Base-by-base conservation (phyloP, 1,140 invertebrate genomes). In the Drosophila subpulchrella region DNA sequence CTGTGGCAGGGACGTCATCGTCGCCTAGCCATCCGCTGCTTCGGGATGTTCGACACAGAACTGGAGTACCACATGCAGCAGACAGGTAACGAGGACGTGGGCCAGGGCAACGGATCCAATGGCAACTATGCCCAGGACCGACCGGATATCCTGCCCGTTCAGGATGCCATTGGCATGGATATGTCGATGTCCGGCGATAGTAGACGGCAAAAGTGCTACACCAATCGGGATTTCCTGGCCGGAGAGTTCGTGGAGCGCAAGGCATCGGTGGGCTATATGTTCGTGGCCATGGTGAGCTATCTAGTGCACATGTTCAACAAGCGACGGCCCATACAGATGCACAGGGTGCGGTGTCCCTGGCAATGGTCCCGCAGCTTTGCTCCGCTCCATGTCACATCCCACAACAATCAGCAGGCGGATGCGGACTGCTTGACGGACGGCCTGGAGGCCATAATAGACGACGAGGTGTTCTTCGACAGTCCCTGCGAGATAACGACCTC, bases 1-100 rank as follows among this genome's bases (percentile, higher is more conserved):
- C 89, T 95, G 81, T 96, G 96, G 96, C 91, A 95, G 53, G 95
- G 96, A 58, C 91, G 96, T 59, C 94, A 96, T 58, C 94, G 95
- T 68, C 93, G 96, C 44, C 93, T 96, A 86, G 95, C 95, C 0
- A 60, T 92, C 6, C 76, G 92, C 17, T 76, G 92, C 10, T 92
- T 92, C 56, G 92, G 92, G 3, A 58, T 77, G 30, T 60, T 92
- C 5, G 78, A 83, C 60, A 63, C 58, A 0, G 75, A 90, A 6
- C 7, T 66, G 30, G 71, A 88, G 8, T 83, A 55, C 34, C 81
- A 71, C 51, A 61, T 70, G 20, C 50, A 57, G 41, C 32, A 61
- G 47, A 38, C 41, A 4, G 48, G 44, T 7, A 17, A 17, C n/a
- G 62, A 61, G 20, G 56, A 60, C 4, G 42, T 50, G 27, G 58